phyloP scores from a whole-genome alignment of 1,140 invertebrate genomes.

The Zaprionus capensis region DNA sequence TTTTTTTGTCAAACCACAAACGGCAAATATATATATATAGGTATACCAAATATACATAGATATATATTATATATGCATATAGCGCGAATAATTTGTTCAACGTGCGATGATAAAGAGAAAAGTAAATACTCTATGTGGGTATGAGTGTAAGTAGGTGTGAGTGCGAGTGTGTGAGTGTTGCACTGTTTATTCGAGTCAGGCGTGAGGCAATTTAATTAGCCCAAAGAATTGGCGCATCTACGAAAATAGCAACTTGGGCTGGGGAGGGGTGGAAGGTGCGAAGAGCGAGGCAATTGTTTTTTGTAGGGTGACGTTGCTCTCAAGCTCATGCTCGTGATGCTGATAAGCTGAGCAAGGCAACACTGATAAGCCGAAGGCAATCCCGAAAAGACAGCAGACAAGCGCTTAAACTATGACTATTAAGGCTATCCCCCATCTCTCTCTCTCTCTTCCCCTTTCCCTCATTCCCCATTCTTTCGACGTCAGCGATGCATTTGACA shows the following conservation, averaged over 20 bases:
- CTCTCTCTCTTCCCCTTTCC: background rate
- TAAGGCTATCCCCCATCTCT: background rate
- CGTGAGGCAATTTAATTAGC: conserved; percentile 29
- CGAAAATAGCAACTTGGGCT: conserved; percentile 21
- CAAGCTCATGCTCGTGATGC: background rate
- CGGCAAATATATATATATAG: conserved; percentile 29
- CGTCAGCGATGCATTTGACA: conserved; percentile 67
- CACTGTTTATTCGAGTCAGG: conserved; percentile 38
- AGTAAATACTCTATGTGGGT: conserved; percentile 4
- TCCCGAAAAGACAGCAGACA: background rate
- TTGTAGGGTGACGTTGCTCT: background rate
- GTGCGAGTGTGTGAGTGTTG: background rate
- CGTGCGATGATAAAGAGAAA: conserved; percentile 35
- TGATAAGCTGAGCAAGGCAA: conserved; percentile 3
- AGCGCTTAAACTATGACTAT: background rate
- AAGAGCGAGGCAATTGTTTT: conserved; percentile 5
- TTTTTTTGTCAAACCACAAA: conserved; percentile 70
- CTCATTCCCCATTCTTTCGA: background rate
- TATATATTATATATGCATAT: background rate
- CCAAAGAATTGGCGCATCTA: conserved; percentile 37
- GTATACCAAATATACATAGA: conserved; percentile 13
- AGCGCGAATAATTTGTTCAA: background rate
- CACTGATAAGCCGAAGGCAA: conserved; percentile 5
- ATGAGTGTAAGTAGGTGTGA: background rate
- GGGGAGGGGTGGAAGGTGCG: conserved; percentile 13